These are phyloP conservation scores for Protophormia terraenovae DNA, from an alignment of 2,888 invertebrate species.

Conservation along the genomic window DNA sequence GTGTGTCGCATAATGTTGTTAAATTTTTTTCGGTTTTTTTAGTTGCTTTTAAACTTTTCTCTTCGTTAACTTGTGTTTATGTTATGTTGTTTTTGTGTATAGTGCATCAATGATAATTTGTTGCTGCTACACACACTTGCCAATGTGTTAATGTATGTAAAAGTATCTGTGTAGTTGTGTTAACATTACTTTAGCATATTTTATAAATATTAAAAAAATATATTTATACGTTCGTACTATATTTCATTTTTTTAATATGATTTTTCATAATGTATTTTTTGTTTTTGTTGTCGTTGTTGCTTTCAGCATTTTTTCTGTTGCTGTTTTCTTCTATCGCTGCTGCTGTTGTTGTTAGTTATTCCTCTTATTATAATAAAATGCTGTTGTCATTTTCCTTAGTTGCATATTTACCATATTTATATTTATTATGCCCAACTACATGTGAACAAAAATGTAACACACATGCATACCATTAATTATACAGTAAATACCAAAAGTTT, in stretches of 20 bases:
- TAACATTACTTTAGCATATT: slow-evolving; percentile 41
- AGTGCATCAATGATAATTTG: slow-evolving; percentile 67
- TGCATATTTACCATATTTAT: slow-evolving; percentile 59
- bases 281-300: background rate
- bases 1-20: slow-evolving; percentile 71
- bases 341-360: slow-evolving; percentile 9
- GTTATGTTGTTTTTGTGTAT: slow-evolving; percentile 19
- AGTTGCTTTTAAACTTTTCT: slow-evolving; percentile 67
- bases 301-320: background rate
- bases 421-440: slow-evolving; percentile 46
- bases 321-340: background rate
- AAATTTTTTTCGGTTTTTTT: slow-evolving; percentile 75
- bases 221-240: slow-evolving; percentile 17
- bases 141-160: background rate
- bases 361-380: slow-evolving; percentile 61
- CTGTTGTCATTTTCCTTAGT: slow-evolving; percentile 62
- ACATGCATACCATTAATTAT: background rate
- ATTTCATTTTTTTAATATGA: slow-evolving; percentile 57
- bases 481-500: slow-evolving; percentile 8
- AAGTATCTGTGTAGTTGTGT: background rate
- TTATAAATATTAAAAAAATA: slow-evolving; percentile 18
- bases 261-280: slow-evolving; percentile 53
- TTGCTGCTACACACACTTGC: slow-evolving; percentile 23
- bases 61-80: slow-evolving; percentile 34
- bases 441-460: slow-evolving; percentile 3